Percentiles rank a stretch among this genome's conserved stretches.
Conservation (phyloP, 2,113 vertebrate species). For the Mesocricetus auratus region DNA sequence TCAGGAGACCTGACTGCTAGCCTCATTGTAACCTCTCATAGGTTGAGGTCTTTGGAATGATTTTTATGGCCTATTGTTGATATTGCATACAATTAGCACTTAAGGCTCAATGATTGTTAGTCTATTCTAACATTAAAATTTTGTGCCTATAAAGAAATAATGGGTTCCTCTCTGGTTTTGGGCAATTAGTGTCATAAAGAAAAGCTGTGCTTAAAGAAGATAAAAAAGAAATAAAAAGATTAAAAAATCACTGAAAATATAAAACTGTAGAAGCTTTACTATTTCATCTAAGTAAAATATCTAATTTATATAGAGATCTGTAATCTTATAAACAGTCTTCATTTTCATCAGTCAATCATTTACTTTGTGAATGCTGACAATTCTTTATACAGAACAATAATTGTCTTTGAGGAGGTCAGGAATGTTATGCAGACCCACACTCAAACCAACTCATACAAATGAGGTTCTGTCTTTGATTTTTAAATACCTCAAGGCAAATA, state of each 20-base stretch:
- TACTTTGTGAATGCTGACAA: slow-evolving; percentile 26
- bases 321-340: slow-evolving; percentile 7
- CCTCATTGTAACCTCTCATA: slow-evolving; percentile 35
- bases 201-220: slow-evolving; percentile 35
- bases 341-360: slow-evolving; percentile 39
- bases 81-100: slow-evolving; percentile 32
- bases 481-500: slow-evolving; percentile 62
- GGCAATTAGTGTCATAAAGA: slow-evolving; percentile 57
- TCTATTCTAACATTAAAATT: slow-evolving; percentile 52
- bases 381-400: background rate
- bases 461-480: slow-evolving; percentile 62
- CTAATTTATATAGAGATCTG: slow-evolving; percentile 15
- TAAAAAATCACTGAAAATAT: slow-evolving; percentile 44
- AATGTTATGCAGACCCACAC: slow-evolving; percentile 4
- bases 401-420: slow-evolving; percentile 6
- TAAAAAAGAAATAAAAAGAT: slow-evolving; percentile 65
- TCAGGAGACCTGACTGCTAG: background rate
- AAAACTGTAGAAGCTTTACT: slow-evolving; percentile 44
- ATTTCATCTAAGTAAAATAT: slow-evolving; percentile 63
- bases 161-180: slow-evolving; percentile 51
- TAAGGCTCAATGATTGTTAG: slow-evolving; percentile 38
- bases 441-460: slow-evolving; percentile 53
- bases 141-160: slow-evolving; percentile 66
- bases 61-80: slow-evolving; percentile 7
- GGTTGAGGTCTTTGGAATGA: background rate